phyloP scores from a whole-genome alignment of 1,140 invertebrate genomes.

The Scaptomyza pallida region DNA sequence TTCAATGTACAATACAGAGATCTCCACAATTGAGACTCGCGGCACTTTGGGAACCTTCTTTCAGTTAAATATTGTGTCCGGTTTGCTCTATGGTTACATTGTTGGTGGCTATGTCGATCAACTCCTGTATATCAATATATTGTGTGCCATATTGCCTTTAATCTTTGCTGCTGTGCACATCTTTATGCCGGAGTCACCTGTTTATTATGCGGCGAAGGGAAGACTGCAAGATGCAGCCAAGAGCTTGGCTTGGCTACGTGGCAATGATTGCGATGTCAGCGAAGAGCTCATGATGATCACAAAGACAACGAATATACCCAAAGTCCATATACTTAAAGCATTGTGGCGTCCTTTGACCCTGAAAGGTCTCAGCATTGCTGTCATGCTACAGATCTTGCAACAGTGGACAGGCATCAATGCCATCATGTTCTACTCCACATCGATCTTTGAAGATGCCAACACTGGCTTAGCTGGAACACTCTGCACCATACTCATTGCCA shows the following conservation, averaged over 20 bases:
- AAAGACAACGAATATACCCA: slow-evolving; percentile 29
- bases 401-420: slow-evolving; percentile 78
- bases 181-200: slow-evolving; percentile 90
- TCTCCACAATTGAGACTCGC: slow-evolving; percentile 87
- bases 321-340: slow-evolving; percentile 32
- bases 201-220: slow-evolving; percentile 85
- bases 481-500: slow-evolving; percentile 89
- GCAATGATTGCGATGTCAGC: slow-evolving; percentile 86
- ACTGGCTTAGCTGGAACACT: slow-evolving; percentile 85
- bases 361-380: slow-evolving; percentile 60
- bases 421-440: slow-evolving; percentile 74
- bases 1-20: slow-evolving; percentile 90
- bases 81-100: slow-evolving; percentile 87
- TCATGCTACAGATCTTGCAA: slow-evolving; percentile 63
- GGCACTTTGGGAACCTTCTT: slow-evolving; percentile 90
- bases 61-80: slow-evolving; percentile 88
- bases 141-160: slow-evolving; percentile 86
- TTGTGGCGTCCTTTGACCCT: slow-evolving; percentile 52
- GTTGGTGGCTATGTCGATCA: slow-evolving; percentile 84
- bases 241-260: slow-evolving; percentile 88
- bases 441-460: slow-evolving; percentile 63
- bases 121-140: slow-evolving; percentile 85
- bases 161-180: slow-evolving; percentile 86
- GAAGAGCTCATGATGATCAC: slow-evolving; percentile 48
- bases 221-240: slow-evolving; percentile 87